A percentile compares a stretch with the other conserved stretches of the same genome.
Evolutionary conservation across 2,888 invertebrate genomes (phyloP).

Genomic region (Saturnia pavonia): DNA sequence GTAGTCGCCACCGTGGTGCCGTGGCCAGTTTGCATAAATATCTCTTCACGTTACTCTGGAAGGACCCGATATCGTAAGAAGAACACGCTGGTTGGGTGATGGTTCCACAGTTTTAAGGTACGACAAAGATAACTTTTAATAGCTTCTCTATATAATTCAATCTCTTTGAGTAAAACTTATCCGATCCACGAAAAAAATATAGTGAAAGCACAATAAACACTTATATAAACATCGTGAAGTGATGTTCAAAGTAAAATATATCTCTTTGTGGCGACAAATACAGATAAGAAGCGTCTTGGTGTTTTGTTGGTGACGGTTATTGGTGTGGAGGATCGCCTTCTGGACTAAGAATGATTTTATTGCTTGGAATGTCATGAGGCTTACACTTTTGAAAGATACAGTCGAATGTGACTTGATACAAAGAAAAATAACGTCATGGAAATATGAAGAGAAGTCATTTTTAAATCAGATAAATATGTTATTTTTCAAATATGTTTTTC

Average conservation of each 20-base stretch:
- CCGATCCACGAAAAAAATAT: slow-evolving; percentile 26
- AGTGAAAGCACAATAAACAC: slow-evolving; percentile 41
- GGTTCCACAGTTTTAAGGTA: too few species aligned
- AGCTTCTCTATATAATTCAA: not conserved
- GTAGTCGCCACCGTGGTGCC: too few species aligned
- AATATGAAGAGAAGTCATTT: not conserved
- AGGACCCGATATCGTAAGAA: too few species aligned
- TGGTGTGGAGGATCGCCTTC: slow-evolving; percentile 18
- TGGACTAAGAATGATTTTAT: not conserved
- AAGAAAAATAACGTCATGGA: not conserved
- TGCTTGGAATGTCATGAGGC: not conserved
- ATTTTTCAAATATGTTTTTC: too few species aligned
- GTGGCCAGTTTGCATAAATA: too few species aligned
- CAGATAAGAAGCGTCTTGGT: slow-evolving; percentile 41
- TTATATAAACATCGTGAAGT: slow-evolving; percentile 45
- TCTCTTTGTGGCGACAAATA: slow-evolving; percentile 33
- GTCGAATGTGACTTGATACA: not conserved
- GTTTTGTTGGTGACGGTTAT: slow-evolving; percentile 41
- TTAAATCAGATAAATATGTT: too few species aligned
- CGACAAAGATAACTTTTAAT: not conserved
- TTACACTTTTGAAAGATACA: not conserved
- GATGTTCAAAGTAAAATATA: slow-evolving; percentile 35
- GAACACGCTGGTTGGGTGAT: too few species aligned
- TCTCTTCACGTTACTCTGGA: too few species aligned
- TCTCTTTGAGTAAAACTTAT: slow-evolving; percentile 1